These are phyloP conservation scores for Frankliniella fusca DNA, from an alignment of 2,888 invertebrate genomes.

Conservation along the genomic window DNA sequence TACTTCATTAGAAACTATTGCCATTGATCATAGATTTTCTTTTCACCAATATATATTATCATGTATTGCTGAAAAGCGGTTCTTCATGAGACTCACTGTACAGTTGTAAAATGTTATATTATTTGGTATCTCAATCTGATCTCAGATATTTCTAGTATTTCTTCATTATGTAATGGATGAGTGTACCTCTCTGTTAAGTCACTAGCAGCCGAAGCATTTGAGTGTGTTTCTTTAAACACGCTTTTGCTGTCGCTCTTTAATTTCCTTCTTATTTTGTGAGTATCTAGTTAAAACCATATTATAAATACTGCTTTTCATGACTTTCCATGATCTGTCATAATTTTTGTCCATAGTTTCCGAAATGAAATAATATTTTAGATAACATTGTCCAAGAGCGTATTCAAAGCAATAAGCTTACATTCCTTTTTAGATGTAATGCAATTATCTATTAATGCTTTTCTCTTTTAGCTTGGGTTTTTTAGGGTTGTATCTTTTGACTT, in stretches of 20 bases:
- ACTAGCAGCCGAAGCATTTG: neutral
- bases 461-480: neutral
- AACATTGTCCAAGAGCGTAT: neutral
- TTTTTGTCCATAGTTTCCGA: neutral
- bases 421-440: neutral
- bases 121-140: conserved; percentile 12
- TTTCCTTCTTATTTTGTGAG: neutral
- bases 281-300: conserved; percentile 1
- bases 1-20: no score
- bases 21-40: no score
- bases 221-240: neutral
- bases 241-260: neutral
- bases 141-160: conserved; percentile 21
- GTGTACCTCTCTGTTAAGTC: conserved; percentile 26
- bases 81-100: neutral
- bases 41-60: no score
- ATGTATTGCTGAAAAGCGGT: no score
- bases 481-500: neutral
- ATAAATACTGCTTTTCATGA: conserved; percentile 8
- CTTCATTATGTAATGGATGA: conserved; percentile 25
- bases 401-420: neutral
- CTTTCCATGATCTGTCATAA: conserved; percentile 8
- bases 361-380: neutral
- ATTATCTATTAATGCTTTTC: neutral
- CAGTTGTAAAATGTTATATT: neutral